Evolutionary conservation across 2,797 vertebrate genomes (phyloP).

Genomic region (Acanthopagrus latus): DNA sequence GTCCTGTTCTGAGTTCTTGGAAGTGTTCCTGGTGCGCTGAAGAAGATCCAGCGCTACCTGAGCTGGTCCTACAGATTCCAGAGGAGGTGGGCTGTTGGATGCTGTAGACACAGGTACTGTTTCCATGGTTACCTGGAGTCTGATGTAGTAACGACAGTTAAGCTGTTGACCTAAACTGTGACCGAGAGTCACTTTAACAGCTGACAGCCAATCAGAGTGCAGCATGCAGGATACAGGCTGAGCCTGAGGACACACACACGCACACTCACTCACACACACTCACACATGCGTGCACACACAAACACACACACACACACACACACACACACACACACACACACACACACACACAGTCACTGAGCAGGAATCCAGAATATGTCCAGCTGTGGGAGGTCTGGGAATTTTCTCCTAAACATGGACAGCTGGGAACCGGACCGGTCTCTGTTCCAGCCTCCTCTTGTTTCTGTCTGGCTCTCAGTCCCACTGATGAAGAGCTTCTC

Average conservation of each 20-base stretch:
- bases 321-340: conserved; percentile 50
- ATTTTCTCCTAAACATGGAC: conserved; percentile 43
- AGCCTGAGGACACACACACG: no score
- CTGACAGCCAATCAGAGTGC: background rate
- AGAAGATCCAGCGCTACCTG: background rate
- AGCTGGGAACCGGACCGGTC: conserved; percentile 35
- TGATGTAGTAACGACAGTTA: background rate
- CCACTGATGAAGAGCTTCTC: background rate
- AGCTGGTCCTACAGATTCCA: background rate
- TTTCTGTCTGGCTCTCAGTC: conserved; percentile 8
- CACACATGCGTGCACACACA: conserved; percentile 58
- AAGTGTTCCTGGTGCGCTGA: background rate
- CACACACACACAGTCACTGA: conserved; percentile 59
- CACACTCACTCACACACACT: no score
- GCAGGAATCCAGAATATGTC: conserved; percentile 79
- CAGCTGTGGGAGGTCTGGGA: conserved; percentile 73
- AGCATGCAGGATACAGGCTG: background rate
- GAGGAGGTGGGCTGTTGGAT: background rate
- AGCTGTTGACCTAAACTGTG: background rate
- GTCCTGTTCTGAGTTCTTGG: background rate
- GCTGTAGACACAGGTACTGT: background rate
- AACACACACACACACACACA: conserved; percentile 50
- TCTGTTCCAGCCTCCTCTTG: conserved; percentile 5
- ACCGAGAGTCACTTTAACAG: background rate
- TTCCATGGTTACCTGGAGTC: background rate